Evolutionary conservation across 2,888 invertebrate genomes (phyloP).

Genomic region (Pharmacophagus antenor): DNA sequence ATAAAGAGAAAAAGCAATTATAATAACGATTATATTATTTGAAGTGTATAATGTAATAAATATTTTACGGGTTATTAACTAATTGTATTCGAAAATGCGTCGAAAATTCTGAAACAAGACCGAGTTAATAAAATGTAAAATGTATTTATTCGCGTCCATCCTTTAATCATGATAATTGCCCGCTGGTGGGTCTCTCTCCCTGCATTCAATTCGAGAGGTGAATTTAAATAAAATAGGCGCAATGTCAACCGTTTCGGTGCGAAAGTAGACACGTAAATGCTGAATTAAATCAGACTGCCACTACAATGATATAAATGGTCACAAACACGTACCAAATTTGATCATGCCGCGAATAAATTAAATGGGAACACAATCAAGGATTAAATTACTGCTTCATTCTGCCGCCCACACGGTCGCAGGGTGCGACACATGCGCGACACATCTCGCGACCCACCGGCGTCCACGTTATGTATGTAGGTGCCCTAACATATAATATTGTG

Average conservation of each 20-base stretch:
- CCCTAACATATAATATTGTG: slow-evolving; percentile 73
- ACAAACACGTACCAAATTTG: slow-evolving; percentile 75
- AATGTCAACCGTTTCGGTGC: slow-evolving; percentile 40
- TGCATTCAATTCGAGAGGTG: slow-evolving; percentile 32
- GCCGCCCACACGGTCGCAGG: slow-evolving; percentile 68
- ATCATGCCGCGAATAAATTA: slow-evolving; percentile 76
- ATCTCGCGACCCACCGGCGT: slow-evolving; percentile 48
- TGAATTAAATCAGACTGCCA: slow-evolving; percentile 56
- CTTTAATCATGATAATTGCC: slow-evolving; percentile 32
- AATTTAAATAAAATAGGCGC: slow-evolving; percentile 42
- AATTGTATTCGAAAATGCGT: slow-evolving; percentile 17
- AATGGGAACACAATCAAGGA: slow-evolving; percentile 78
- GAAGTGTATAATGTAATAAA: slow-evolving; percentile 18
- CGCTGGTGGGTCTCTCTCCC: slow-evolving; percentile 12
- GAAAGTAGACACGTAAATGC: slow-evolving; percentile 46
- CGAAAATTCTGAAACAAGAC: slow-evolving; percentile 12
- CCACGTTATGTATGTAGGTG: slow-evolving; percentile 63
- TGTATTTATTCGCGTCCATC: slow-evolving; percentile 25
- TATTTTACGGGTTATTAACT: slow-evolving; percentile 1
- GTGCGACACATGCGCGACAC: slow-evolving; percentile 71
- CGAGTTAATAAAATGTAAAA: slow-evolving; percentile 24
- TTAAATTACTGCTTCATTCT: slow-evolving; percentile 78
- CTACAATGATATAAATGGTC: slow-evolving; percentile 68
- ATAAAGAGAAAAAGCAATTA: slow-evolving; percentile 49
- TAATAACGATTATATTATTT: slow-evolving; percentile 56